Base-by-base conservation (phyloP, 2,797 vertebrate species). In the Eulemur mongoz region DNA sequence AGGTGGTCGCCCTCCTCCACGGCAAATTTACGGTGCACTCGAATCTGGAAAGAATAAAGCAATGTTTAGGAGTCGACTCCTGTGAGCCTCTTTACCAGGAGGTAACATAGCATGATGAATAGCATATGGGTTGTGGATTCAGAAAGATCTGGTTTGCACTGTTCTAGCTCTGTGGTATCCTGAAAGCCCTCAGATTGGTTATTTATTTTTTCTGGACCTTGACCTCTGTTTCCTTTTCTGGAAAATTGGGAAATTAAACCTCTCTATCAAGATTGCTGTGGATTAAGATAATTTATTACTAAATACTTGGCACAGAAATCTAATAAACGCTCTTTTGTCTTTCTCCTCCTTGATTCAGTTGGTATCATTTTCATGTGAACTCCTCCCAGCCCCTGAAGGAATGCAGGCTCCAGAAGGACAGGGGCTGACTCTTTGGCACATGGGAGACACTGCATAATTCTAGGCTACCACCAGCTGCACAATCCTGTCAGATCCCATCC, bases 1-100 rank as follows among this genome's bases (percentile, higher is more conserved):
- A 99, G 99, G 96, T 99, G 99, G 97, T 99, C 99, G 40, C 99
- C 99, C 96, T 99, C 99, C 13, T 99, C 99, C 94, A 99, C 99
- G 15, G 99, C 99, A 99, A 99, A 99, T 97, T 99, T 99, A 90
- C 99, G 99, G 98, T 99, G 99, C 96, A 99, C 99, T 76, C 99
- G 99, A 20, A 99, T 99, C 99, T 99, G 95, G 45, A 61, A 89
- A 97, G 95, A 96, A 96, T 14, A 73, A 92, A 69, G 43, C 40
- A 38, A 76, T 6, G 0, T n/a, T 85, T 30, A 83, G 82, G 69
- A 82, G 38, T 0, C 14, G 57, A 76, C 9, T 35, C 30, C 82
- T 2, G 25, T 15, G 27, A 38, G 43, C 30, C 40, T 72, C 63
- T 35, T n/a, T 15, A 38, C 48, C 11, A 3, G 48, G 54, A 50